Evolutionary conservation across 2,888 invertebrate genomes (phyloP).

Genomic region (Philhelius pedissequus): DNA sequence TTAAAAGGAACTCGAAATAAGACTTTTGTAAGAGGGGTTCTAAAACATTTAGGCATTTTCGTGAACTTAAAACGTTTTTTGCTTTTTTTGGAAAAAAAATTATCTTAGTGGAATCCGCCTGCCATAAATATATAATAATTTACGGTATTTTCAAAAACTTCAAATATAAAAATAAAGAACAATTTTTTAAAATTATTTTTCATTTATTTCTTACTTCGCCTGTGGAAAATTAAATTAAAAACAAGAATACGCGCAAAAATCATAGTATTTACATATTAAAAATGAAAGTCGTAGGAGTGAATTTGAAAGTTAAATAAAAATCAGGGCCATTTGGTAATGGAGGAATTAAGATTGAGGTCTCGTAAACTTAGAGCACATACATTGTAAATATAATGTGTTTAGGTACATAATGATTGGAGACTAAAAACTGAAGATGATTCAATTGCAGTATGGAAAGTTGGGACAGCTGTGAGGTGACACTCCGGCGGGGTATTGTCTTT

Average conservation of each 20-base stretch:
- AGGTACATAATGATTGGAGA: not conserved
- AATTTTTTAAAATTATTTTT: not conserved
- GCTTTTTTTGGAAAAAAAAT: too few relatives aligned
- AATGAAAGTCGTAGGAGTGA: not conserved
- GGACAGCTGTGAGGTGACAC: slow-evolving; percentile 79
- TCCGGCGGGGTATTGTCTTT: slow-evolving; percentile 79
- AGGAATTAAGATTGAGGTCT: slow-evolving; percentile 28
- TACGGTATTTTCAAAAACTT: not conserved
- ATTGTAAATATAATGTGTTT: not conserved
- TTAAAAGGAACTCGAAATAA: too few relatives aligned
- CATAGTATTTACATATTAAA: not conserved
- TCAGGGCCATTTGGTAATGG: not conserved
- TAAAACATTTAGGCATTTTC: too few relatives aligned
- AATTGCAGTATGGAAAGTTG: slow-evolving; percentile 79
- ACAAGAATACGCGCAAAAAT: not conserved
- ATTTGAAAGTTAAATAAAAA: not conserved
- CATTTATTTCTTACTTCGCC: not conserved
- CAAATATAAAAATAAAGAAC: not conserved
- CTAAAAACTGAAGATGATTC: not conserved
- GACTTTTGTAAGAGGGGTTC: too few relatives aligned
- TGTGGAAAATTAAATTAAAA: slow-evolving; percentile 15
- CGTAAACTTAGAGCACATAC: too few relatives aligned
- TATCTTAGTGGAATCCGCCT: too few relatives aligned
- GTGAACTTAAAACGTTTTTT: too few relatives aligned
- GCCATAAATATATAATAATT: too few relatives aligned